Conservation (phyloP, 2,113 vertebrate genomes). For the Halcyon malimbica region DNA sequence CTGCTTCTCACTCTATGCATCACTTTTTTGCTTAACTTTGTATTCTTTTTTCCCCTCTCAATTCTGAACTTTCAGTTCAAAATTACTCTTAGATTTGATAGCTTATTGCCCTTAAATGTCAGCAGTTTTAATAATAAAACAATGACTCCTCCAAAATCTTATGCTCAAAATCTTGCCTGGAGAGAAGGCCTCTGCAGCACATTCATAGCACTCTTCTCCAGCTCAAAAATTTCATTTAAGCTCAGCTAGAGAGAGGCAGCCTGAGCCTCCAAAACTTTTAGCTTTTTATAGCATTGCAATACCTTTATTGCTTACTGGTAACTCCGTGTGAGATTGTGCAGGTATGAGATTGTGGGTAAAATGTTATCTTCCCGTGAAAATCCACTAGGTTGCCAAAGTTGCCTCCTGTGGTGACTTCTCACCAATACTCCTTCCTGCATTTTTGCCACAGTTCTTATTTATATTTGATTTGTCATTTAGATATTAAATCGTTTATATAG, state of each 20-base stretch:
- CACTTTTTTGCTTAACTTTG: background rate
- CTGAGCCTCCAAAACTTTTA: background rate
- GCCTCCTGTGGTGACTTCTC: background rate
- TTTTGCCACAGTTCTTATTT: background rate
- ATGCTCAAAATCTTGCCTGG: background rate
- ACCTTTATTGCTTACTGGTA: background rate
- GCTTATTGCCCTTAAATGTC: background rate
- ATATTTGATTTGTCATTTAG: background rate
- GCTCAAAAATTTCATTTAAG: background rate
- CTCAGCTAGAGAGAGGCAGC: background rate
- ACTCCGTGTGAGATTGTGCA: background rate
- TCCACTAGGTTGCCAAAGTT: background rate
- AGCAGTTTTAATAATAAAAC: background rate
- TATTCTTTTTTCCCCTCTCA: background rate
- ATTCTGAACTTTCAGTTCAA: background rate
- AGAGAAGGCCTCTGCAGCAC: background rate
- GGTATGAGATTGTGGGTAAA: background rate
- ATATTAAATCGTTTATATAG: background rate
- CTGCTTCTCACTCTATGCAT: background rate
- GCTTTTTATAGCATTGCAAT: background rate
- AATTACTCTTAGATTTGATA: background rate
- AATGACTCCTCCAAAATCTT: background rate
- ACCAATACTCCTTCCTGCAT: background rate
- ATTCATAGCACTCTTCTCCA: background rate
- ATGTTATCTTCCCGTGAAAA: accelerated